Conservation (phyloP, 2,113 vertebrate genomes). For the Megaceryle torquata region DNA sequence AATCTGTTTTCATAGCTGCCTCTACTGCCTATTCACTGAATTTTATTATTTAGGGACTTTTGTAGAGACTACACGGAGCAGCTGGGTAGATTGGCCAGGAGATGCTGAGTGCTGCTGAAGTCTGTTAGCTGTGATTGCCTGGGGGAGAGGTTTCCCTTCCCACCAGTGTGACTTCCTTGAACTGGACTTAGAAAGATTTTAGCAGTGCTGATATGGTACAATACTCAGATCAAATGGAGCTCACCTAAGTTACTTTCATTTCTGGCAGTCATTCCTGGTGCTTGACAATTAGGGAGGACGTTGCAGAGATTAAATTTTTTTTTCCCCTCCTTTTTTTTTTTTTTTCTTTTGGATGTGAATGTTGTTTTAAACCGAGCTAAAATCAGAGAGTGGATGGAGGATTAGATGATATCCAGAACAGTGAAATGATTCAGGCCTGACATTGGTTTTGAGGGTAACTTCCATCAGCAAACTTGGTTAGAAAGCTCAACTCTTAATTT, state of each 20-base stretch:
- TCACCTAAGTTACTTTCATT: neutral
- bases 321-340: too few relatives aligned
- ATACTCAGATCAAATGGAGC: neutral
- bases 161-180: neutral
- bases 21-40: neutral
- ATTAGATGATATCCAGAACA: neutral
- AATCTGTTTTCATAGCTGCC: neutral
- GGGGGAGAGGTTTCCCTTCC: neutral
- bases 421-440: neutral
- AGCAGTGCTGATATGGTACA: neutral
- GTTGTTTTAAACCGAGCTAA: neutral
- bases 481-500: neutral
- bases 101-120: neutral
- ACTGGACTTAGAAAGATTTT: neutral
- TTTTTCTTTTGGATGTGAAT: neutral
- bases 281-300: neutral
- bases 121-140: neutral
- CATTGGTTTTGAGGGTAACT: neutral
- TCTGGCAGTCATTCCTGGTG: neutral
- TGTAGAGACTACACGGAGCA: neutral
- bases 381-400: neutral
- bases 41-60: neutral
- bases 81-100: neutral
- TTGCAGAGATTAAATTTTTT: neutral
- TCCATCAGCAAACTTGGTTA: neutral